Percentiles rank a stretch among this genome's conserved stretches.
phyloP scores from a whole-genome alignment of 1,140 invertebrate species.

The Drosophila santomea region DNA sequence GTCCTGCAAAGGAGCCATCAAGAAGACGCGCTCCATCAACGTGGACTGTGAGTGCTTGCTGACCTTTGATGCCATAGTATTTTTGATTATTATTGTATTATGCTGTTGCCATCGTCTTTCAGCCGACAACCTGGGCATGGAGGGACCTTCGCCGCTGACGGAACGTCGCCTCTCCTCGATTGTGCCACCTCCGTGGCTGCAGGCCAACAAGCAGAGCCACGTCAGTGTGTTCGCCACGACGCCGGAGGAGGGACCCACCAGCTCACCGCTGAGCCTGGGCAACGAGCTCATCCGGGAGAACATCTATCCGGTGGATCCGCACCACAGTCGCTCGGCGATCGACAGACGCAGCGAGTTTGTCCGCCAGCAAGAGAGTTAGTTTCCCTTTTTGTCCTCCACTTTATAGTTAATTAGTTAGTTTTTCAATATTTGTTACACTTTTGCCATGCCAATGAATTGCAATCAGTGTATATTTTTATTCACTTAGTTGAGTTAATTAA shows the following conservation, averaged over 20 bases:
- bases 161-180: conserved; percentile 87
- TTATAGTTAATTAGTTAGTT: background rate
- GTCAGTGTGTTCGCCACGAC: conserved; percentile 78
- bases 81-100: background rate
- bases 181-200: conserved; percentile 86
- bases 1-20: conserved; percentile 94
- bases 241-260: conserved; percentile 70
- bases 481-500: background rate
- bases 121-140: conserved; percentile 92
- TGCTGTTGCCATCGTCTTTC: conserved; percentile 21
- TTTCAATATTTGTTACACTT: too few relatives aligned
- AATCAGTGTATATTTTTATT: background rate
- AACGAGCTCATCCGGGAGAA: conserved; percentile 75
- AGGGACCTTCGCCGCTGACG: conserved; percentile 86
- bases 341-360: conserved; percentile 82
- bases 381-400: background rate
- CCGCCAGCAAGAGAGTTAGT: conserved; percentile 84
- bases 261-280: conserved; percentile 50
- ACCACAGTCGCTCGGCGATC: conserved; percentile 73
- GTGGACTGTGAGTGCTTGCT: conserved; percentile 89
- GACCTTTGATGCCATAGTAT: background rate
- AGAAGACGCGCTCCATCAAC: conserved; percentile 94
- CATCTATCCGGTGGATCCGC: conserved; percentile 79
- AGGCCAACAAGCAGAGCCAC: conserved; percentile 85
- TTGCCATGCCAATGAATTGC: background rate